Percentiles rank a stretch among this genome's conserved stretches.
These are phyloP conservation scores for Centroberyx gerrardi DNA, from an alignment of 2,797 vertebrate species.

Conservation along the genomic window DNA sequence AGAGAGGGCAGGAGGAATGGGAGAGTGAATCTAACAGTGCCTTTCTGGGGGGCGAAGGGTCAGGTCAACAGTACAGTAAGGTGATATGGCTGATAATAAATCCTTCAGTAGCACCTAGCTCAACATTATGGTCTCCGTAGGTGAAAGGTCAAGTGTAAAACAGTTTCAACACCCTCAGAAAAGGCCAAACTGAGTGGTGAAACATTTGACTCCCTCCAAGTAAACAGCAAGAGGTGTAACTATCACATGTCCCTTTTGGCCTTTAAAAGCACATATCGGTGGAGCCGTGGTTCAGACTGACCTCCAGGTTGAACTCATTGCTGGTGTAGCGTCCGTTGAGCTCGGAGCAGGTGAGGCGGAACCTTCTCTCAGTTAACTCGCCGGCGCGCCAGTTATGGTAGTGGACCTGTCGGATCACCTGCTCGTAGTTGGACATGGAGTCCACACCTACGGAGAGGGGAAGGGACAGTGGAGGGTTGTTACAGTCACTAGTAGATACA, in stretches of 20 bases:
- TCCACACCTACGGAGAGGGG: constrained; percentile 88
- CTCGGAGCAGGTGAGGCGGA: constrained; percentile 95
- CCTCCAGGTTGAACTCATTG: constrained; percentile 96
- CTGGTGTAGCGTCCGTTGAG: constrained; percentile 96
- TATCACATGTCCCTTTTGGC: too few species aligned
- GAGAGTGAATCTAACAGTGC: too few species aligned
- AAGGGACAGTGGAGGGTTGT: not conserved
- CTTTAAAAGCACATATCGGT: not conserved
- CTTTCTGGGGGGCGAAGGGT: not conserved
- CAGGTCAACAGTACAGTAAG: not conserved
- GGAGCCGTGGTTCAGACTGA: constrained; percentile 63
- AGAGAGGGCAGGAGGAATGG: too few species aligned
- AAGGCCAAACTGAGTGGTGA: not conserved
- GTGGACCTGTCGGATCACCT: constrained; percentile 90
- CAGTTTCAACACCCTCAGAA: not conserved
- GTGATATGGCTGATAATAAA: not conserved
- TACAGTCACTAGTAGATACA: not conserved
- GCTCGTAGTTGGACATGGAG: constrained; percentile 94
- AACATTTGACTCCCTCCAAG: too few species aligned
- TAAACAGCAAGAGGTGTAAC: too few species aligned
- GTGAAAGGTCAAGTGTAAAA: not conserved
- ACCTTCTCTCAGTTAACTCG: constrained; percentile 85
- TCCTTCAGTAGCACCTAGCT: not conserved
- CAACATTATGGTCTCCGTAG: not conserved
- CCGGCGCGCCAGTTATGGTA: constrained; percentile 88